These are phyloP conservation scores for Pseudochromis fuscus DNA, from an alignment of 2,797 vertebrate genomes.

Conservation along the genomic window DNA sequence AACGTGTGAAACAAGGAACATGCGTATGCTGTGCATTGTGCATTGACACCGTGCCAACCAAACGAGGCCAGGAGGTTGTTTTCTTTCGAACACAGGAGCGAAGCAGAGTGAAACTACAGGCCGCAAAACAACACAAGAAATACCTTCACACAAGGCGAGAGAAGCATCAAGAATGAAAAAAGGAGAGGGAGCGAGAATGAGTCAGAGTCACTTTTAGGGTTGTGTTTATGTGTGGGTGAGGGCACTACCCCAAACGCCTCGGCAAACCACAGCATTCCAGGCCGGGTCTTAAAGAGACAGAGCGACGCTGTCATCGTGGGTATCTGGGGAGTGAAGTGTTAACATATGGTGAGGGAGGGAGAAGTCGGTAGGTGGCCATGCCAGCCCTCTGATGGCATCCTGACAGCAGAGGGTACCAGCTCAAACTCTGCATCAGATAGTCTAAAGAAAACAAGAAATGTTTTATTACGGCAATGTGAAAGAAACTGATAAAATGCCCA, in stretches of 20 bases:
- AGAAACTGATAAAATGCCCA: background rate
- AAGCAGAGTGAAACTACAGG: slow-evolving; percentile 31
- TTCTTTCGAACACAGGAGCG: background rate
- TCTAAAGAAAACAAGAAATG: background rate
- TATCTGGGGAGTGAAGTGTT: slow-evolving; percentile 80
- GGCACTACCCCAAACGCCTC: slow-evolving; percentile 83
- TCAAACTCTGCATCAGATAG: slow-evolving; percentile 4
- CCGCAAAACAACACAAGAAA: slow-evolving; percentile 33
- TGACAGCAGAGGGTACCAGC: slow-evolving; percentile 24
- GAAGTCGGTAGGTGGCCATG: slow-evolving; percentile 67
- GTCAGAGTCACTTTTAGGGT: slow-evolving; percentile 73
- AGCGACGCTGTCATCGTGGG: slow-evolving; percentile 73
- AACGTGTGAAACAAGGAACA: slow-evolving; percentile 72
- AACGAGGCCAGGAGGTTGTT: slow-evolving; percentile 32
- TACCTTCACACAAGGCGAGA: slow-evolving; percentile 16
- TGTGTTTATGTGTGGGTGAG: slow-evolving; percentile 80
- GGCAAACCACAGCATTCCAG: slow-evolving; percentile 85
- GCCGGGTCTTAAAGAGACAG: slow-evolving; percentile 81
- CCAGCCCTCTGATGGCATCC: slow-evolving; percentile 42
- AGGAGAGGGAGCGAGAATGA: slow-evolving; percentile 57
- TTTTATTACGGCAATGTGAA: background rate
- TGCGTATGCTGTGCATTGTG: slow-evolving; percentile 23
- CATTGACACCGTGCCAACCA: slow-evolving; percentile 47
- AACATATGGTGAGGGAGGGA: slow-evolving; percentile 73
- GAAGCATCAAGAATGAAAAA: slow-evolving; percentile 38